phyloP scores from a whole-genome alignment of 2,113 vertebrate genomes.

The Forbesichthys agassizii region DNA sequence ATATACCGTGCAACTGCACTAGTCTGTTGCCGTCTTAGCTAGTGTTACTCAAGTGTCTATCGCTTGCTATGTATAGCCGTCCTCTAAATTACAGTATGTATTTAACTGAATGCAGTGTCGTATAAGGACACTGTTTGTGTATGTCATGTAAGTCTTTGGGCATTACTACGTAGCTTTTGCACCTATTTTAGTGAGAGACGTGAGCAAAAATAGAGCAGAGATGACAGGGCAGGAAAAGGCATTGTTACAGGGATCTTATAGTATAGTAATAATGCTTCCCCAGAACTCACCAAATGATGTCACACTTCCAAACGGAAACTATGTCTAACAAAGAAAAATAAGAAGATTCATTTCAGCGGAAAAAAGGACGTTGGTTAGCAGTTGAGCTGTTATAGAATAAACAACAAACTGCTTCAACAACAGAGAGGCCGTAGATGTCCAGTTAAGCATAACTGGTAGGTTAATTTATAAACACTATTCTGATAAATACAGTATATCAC shows the following conservation, averaged over 20 bases:
- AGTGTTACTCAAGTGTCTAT: too few species aligned
- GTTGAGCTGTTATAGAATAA: background rate
- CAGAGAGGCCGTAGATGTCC: too few species aligned
- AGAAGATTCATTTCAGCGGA: constrained; percentile 6
- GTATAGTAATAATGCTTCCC: background rate
- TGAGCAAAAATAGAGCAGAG: constrained; percentile 24
- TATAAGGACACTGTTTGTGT: constrained; percentile 42
- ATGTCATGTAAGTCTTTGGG: constrained; percentile 14
- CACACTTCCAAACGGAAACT: constrained; percentile 27
- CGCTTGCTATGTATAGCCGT: too few species aligned
- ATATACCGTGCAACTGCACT: constrained; percentile 40
- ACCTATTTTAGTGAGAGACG: constrained; percentile 47
- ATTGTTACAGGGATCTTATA: constrained; percentile 48
- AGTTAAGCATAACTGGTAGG: too few species aligned
- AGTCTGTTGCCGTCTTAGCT: constrained; percentile 9
- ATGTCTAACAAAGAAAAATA: constrained; percentile 24
- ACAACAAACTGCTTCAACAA: too few species aligned
- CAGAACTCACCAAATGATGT: constrained; percentile 20
- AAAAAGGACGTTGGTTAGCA: background rate
- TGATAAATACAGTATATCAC: too few species aligned
- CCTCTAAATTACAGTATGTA: too few species aligned
- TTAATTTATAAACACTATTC: too few species aligned
- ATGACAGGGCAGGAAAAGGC: constrained; percentile 51
- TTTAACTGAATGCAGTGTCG: constrained; percentile 30
- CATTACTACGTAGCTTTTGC: constrained; percentile 21